phyloP scores from a whole-genome alignment of 2,888 invertebrate species.

The Calliphora vomitoria region DNA sequence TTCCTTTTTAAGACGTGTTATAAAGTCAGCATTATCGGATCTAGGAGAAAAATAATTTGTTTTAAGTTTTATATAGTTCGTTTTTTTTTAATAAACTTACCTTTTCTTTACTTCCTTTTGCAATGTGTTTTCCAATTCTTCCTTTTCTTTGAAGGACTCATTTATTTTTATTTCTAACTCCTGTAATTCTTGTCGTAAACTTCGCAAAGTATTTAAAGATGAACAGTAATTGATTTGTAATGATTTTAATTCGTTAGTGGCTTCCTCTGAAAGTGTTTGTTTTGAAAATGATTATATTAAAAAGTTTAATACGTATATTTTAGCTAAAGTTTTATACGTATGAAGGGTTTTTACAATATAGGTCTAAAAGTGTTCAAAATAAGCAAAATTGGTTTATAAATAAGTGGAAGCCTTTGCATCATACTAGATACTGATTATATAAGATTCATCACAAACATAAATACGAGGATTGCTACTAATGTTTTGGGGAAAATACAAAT shows the following conservation, averaged over 20 bases:
- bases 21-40: slow-evolving; percentile 79
- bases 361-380: too few species aligned
- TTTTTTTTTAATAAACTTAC: slow-evolving; percentile 66
- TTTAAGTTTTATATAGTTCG: neutral
- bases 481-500: too few species aligned
- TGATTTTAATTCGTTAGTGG: slow-evolving; percentile 75
- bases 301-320: too few species aligned
- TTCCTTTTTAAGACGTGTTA: slow-evolving; percentile 82
- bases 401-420: too few species aligned
- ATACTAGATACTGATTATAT: too few species aligned
- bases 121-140: slow-evolving; percentile 77
- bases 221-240: slow-evolving; percentile 79
- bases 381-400: too few species aligned
- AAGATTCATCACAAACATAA: too few species aligned
- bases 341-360: too few species aligned
- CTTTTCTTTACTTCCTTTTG: slow-evolving; percentile 77
- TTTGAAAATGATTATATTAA: neutral
- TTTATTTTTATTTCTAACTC: slow-evolving; percentile 78
- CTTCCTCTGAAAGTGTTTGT: slow-evolving; percentile 64
- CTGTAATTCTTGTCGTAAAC: slow-evolving; percentile 77
- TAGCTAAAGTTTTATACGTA: too few species aligned
- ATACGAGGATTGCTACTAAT: too few species aligned
- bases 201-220: slow-evolving; percentile 77
- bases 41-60: slow-evolving; percentile 56
- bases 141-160: slow-evolving; percentile 75